Base-by-base conservation (phyloP, 2,888 invertebrate species). In the Linnaemya vulpina region DNA sequence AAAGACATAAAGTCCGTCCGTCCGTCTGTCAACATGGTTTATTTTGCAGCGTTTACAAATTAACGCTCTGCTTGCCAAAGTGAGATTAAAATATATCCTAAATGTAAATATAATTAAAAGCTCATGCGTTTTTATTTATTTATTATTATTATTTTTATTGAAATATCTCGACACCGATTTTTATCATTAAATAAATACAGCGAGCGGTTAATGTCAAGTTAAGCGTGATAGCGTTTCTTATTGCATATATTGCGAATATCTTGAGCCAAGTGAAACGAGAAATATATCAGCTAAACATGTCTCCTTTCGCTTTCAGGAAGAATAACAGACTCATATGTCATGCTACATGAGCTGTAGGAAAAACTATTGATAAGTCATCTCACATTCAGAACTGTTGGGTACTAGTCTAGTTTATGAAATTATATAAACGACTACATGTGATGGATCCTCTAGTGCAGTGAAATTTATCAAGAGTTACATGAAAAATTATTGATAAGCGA, bases 71-170 rank as follows among this genome's bases (percentile, higher is more conserved):
- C 35, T 71, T 53, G n/a, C 71, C 53, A 63, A 17, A 71, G 55
- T 80, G 65, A 67, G 38, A 80, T 51, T 25, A 65, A 79, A 73
- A 55, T 46, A 55, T 80, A 80, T 80, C 65, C 46, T 49, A 68
- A 81, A 68, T 68, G 80, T 81, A 80, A 74, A 80, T 60, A 81
- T 74, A 60, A 81, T 81, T 68, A 62, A 71, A 75, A 81, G 68
- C 67, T 75, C 30, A 43, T 40, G 35, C 8, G 70, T 67, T 35
- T 0, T 22, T 46, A 55, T 25, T 55, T 15, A 15, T 7, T 46
- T 49, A 2, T 15, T 53, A 35, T 22, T 43, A 20, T 25, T 63
- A 25, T 1, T 25, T 55, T 11, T n/a, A 13, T 46, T 78, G 20
- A 58, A 49, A 30, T 62, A 67, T 13, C 40, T 15, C 30, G 20